phyloP scores from a whole-genome alignment of 2,113 vertebrate species.

The Tetrax tetrax region DNA sequence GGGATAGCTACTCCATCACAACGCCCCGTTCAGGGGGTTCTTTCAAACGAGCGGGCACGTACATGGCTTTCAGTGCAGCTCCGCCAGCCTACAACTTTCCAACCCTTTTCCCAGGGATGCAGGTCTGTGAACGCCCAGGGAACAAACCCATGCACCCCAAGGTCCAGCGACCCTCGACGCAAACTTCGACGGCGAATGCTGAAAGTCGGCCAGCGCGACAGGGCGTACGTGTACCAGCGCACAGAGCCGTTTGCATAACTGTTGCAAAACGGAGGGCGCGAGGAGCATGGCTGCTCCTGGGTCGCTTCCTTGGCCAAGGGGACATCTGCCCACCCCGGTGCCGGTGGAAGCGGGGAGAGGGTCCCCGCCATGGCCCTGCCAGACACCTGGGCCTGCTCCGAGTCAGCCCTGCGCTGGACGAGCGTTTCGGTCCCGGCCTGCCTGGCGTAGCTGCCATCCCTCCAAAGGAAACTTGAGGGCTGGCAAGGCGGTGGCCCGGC shows the following conservation, averaged over 20 bases:
- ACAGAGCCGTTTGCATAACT: background rate
- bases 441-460: background rate
- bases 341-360: rapidly evolving
- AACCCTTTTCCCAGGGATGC: rapidly evolving
- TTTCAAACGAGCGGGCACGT: rapidly evolving
- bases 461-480: background rate
- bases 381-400: background rate
- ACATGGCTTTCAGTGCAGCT: rapidly evolving
- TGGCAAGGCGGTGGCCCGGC: too few relatives aligned
- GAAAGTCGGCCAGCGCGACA: rapidly evolving
- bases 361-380: background rate
- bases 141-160: background rate
- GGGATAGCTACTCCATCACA: background rate
- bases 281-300: background rate
- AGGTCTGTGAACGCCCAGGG: rapidly evolving
- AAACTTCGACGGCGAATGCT: background rate
- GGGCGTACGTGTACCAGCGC: background rate
- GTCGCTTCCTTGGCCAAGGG: background rate
- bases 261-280: background rate
- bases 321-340: background rate
- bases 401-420: rapidly evolving
- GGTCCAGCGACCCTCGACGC: background rate
- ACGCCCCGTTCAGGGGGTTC: background rate
- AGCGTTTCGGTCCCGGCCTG: rapidly evolving
- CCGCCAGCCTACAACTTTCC: background rate